A percentile compares a stretch with the other conserved stretches of the same genome.
phyloP scores from a whole-genome alignment of 2,888 invertebrate genomes.

The Cryptus armator region DNA sequence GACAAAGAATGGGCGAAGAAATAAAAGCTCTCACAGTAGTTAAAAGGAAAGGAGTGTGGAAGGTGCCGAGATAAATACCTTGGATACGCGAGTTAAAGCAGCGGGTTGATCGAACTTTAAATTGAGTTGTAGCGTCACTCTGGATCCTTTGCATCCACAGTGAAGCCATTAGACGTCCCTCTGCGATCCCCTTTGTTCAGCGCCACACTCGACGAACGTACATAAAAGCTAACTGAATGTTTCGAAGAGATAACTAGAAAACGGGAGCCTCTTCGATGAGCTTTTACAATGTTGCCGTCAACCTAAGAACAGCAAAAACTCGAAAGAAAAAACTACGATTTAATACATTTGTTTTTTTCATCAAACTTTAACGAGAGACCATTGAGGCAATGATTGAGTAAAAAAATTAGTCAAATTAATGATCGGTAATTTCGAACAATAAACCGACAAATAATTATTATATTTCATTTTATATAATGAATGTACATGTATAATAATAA shows the following conservation, averaged over 20 bases:
- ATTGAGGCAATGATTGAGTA: too few relatives aligned
- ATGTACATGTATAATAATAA: too few relatives aligned
- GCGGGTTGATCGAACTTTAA: conserved; percentile 36
- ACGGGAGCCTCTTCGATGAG: not conserved
- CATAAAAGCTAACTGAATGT: conserved; percentile 21
- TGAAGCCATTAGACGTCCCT: conserved; percentile 15
- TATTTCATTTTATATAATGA: too few relatives aligned
- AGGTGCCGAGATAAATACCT: conserved; percentile 16
- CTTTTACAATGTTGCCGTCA: not conserved
- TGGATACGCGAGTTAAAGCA: conserved; percentile 3
- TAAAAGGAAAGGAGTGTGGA: not conserved
- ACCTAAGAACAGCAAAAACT: not conserved
- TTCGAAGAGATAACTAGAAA: not conserved
- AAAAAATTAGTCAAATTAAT: too few relatives aligned
- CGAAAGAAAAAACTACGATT: not conserved
- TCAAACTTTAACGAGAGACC: too few relatives aligned
- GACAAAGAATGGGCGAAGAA: not conserved
- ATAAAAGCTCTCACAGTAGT: not conserved
- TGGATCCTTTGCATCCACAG: conserved; percentile 1
- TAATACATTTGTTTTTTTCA: not conserved
- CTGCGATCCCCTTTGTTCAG: conserved; percentile 14
- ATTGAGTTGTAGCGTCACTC: conserved; percentile 40
- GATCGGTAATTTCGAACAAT: too few relatives aligned
- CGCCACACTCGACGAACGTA: not conserved
- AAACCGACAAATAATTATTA: too few relatives aligned